phyloP scores from a whole-genome alignment of 2,888 invertebrate species.

The Stenodema calcarata region DNA sequence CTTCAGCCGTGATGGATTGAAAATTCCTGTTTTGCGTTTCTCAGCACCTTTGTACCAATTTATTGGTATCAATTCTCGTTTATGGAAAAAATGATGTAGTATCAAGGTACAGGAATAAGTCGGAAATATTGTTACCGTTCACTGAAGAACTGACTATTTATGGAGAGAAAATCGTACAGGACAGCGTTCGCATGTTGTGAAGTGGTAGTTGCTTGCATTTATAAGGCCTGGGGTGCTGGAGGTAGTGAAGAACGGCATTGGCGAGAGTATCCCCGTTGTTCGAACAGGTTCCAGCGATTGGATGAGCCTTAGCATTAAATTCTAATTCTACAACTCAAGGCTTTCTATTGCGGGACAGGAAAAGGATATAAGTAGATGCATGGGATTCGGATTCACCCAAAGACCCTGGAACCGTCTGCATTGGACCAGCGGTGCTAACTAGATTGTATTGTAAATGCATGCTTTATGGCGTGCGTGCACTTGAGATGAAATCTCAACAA shows the following conservation, averaged over 20 bases:
- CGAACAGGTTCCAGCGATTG: not conserved
- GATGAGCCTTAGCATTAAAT: not conserved
- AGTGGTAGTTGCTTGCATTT: not conserved
- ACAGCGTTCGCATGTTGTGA: no score
- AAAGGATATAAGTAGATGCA: not conserved
- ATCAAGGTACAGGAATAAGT: no score
- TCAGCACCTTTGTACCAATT: no score
- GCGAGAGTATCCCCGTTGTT: not conserved
- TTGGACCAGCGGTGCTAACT: not conserved
- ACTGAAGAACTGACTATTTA: no score
- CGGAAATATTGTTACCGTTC: no score
- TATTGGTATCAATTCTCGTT: no score
- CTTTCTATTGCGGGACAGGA: not conserved
- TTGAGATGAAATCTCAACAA: not conserved
- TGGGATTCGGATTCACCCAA: not conserved
- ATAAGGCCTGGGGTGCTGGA: not conserved
- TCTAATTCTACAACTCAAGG: not conserved
- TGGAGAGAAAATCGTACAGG: no score
- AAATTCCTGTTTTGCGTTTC: no score
- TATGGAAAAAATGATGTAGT: no score
- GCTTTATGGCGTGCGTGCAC: not conserved
- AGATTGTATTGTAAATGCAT: conserved; percentile 2
- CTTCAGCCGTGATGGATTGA: no score
- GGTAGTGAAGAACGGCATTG: not conserved
- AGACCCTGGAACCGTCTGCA: not conserved